Evolutionary conservation across 2,888 invertebrate genomes (phyloP), one percentile per base, ranked within the genome.

Genomic region (Drosophila nigricruria): DNA sequence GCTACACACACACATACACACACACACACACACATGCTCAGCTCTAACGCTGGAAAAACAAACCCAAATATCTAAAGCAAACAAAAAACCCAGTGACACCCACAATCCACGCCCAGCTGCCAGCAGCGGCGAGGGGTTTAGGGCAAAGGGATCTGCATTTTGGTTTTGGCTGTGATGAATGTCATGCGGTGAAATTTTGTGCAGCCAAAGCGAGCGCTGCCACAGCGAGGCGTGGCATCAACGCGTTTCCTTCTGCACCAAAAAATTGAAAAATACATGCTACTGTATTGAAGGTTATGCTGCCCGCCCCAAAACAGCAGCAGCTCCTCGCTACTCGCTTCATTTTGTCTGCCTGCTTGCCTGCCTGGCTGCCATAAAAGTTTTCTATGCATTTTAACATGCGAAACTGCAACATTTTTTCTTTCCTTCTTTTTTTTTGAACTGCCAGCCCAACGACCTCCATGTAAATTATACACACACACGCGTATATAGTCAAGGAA

Each of bases 101-200:
- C 62, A 38, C 75, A 40, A 20, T 43, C 42, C 27, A 32, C 27
- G 20, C 18, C 53, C 43, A 38, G 42, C 40, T 27, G 42, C 40
- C 52, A 10, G 16, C 64, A 65, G 52, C 10, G 52, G 23, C 23
- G 23, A 32, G 52, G 34, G 52, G 34, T 14, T 23, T 32, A 23
- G 34, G 52, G 36, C 16, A 32, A 63, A 27, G 61, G 53, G 38
- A n/a, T 36, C 58, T 18, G 47, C 58, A 63, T 50, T 69, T 63
- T n/a, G 58, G 70, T 58, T 63, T 45, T 25, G 57, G 56, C 77
- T 70, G 89, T 87, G 86, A 87, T 87, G 86, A 90, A 87, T 87
- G 90, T 88, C 86, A 90, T 89, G 90, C 81, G 89, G 89, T 81
- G 90, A 90, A 90, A 88, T 83, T 86, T 79, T 77, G 64, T 53